Conservation (phyloP, 2,797 vertebrate genomes). For the Kryptolebias ocellatus region DNA sequence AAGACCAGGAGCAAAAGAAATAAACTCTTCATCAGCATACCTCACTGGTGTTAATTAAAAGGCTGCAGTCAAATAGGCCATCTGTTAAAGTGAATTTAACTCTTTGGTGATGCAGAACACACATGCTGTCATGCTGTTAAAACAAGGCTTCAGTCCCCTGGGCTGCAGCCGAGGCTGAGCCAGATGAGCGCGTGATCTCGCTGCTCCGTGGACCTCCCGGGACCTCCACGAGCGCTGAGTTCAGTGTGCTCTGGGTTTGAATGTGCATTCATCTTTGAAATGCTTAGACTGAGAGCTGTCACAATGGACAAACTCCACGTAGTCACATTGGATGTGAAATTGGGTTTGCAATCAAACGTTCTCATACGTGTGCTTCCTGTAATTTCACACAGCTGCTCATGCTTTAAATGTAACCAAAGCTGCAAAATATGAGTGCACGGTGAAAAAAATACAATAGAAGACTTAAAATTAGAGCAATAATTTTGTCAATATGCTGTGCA, state of each 20-base stretch:
- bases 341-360: conserved; percentile 21
- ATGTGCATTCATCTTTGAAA: conserved; percentile 34
- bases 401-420: conserved; percentile 1
- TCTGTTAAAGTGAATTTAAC: conserved; percentile 55
- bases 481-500: conserved; percentile 20
- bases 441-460: neutral
- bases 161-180: conserved; percentile 51
- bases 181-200: conserved; percentile 60
- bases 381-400: conserved; percentile 13
- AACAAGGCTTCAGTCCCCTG: conserved; percentile 42
- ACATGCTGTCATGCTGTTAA: conserved; percentile 27
- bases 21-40: neutral
- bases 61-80: conserved; percentile 45
- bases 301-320: conserved; percentile 14
- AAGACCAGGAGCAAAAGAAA: neutral
- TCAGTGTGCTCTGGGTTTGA: conserved; percentile 41
- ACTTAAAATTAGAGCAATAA: conserved; percentile 9
- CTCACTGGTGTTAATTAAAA: conserved; percentile 56
- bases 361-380: conserved; percentile 7
- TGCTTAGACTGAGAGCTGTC: conserved; percentile 4
- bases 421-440: conserved; percentile 8
- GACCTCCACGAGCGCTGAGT: conserved; percentile 34
- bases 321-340: conserved; percentile 27
- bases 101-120: conserved; percentile 35
- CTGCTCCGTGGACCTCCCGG: conserved; percentile 37